Evolutionary conservation across 2,113 vertebrate species (phyloP).

Genomic region (Gavialis gangeticus): DNA sequence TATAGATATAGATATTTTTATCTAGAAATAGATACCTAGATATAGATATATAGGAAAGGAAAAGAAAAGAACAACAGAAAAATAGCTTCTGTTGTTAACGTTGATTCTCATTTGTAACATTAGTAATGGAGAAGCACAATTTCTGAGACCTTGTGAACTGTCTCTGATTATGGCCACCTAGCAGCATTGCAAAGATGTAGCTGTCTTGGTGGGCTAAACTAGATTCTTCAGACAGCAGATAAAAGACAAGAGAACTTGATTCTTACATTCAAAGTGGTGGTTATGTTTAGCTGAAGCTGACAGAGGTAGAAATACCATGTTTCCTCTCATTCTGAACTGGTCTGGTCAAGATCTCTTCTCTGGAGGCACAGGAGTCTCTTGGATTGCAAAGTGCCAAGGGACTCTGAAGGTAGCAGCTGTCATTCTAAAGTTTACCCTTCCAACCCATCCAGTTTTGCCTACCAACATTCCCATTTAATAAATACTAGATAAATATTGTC

Average conservation of each 20-base stretch:
- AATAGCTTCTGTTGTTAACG: too few relatives aligned
- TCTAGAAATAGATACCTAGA: too few relatives aligned
- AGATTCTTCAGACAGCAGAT: neutral
- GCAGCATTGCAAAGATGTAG: neutral
- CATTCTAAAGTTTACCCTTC: neutral
- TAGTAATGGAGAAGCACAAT: too few relatives aligned
- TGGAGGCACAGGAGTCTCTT: neutral
- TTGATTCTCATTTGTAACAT: too few relatives aligned
- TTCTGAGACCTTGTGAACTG: too few relatives aligned
- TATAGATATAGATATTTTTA: too few relatives aligned
- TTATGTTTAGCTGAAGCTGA: neutral
- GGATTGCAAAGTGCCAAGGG: neutral
- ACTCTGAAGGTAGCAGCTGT: neutral
- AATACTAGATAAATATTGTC: neutral
- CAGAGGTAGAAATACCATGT: neutral
- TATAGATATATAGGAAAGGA: too few relatives aligned
- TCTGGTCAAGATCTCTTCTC: neutral
- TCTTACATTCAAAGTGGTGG: neutral
- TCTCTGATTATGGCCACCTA: neutral
- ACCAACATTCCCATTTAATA: neutral
- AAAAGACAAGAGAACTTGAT: neutral
- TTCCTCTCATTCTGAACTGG: neutral
- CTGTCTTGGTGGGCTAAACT: accelerated
- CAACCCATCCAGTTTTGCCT: neutral
- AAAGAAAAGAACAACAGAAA: too few relatives aligned